These are phyloP conservation scores for Scartelaos histophorus DNA, from an alignment of 2,113 vertebrate species.

Conservation along the genomic window DNA sequence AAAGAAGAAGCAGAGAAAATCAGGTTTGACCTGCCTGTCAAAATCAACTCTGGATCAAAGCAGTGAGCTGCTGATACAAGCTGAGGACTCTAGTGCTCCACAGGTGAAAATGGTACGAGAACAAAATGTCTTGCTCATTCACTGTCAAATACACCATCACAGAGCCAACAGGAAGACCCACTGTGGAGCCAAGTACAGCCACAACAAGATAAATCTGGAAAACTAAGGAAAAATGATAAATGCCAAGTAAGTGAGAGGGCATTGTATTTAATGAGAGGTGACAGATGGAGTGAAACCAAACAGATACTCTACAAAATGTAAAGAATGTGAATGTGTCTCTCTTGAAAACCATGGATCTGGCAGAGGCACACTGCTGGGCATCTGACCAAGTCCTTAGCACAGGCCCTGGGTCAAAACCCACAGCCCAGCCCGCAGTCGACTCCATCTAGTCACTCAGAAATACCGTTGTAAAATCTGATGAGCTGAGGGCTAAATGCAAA, in stretches of 20 bases:
- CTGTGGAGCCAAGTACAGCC: slow-evolving; percentile 18
- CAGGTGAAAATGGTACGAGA: slow-evolving; percentile 25
- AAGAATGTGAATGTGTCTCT: slow-evolving; percentile 63
- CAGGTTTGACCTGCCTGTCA: slow-evolving; percentile 52
- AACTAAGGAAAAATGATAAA: slow-evolving; percentile 23
- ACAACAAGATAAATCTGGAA: background rate
- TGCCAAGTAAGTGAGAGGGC: background rate
- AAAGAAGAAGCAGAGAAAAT: slow-evolving; percentile 38
- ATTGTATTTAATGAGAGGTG: background rate
- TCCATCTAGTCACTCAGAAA: slow-evolving; percentile 71
- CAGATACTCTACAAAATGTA: slow-evolving; percentile 64
- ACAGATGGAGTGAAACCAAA: slow-evolving; percentile 30
- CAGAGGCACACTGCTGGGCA: slow-evolving; percentile 56
- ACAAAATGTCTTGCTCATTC: slow-evolving; percentile 38
- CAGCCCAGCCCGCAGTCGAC: slow-evolving; percentile 63
- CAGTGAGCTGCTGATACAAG: slow-evolving; percentile 36
- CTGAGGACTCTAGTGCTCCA: slow-evolving; percentile 41
- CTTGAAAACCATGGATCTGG: slow-evolving; percentile 62
- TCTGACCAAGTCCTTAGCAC: slow-evolving; percentile 61
- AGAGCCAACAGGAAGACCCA: slow-evolving; percentile 22
- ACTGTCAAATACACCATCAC: slow-evolving; percentile 37
- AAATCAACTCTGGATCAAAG: slow-evolving; percentile 47
- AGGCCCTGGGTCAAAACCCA: slow-evolving; percentile 63
- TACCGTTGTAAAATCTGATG: slow-evolving; percentile 62
- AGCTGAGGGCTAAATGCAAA: slow-evolving; percentile 36